Conservation (phyloP, 2,797 vertebrate genomes). For the Cryptoblepharus egeriae region DNA sequence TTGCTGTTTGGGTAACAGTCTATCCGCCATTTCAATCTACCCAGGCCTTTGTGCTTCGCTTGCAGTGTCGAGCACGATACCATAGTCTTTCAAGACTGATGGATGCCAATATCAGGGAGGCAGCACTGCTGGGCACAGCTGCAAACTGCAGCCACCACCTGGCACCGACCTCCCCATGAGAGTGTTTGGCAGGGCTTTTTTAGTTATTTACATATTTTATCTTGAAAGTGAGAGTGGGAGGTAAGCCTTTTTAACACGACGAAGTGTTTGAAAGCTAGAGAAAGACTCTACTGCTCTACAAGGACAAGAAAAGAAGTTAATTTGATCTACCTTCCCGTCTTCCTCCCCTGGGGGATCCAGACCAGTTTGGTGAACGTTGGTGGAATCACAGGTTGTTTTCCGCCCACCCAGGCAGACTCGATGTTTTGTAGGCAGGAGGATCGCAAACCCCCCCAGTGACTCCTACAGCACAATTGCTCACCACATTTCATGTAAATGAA, state of each 20-base stretch:
- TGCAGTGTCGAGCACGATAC: no score
- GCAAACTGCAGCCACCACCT: no score
- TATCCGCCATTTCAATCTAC: no score
- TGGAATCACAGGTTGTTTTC: constrained; percentile 9
- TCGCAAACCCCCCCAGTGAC: constrained; percentile 72
- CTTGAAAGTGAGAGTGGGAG: constrained; percentile 9
- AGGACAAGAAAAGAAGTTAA: not conserved
- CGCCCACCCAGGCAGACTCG: constrained; percentile 60
- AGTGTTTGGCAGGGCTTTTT: rapidly evolving
- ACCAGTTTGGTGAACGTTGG: constrained; percentile 65
- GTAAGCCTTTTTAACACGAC: not conserved
- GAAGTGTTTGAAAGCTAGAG: constrained; percentile 20
- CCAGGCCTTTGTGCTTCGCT: no score
- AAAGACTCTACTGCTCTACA: no score
- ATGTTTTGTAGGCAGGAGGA: constrained; percentile 67
- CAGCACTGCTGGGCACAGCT: no score
- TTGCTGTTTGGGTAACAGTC: no score
- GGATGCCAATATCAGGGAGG: no score
- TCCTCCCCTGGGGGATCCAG: constrained; percentile 46
- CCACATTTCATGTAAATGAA: constrained; percentile 73
- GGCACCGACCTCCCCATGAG: no score
- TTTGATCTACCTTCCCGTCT: constrained; percentile 35
- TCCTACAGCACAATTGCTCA: constrained; percentile 72
- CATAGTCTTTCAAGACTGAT: no score
- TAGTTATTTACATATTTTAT: not conserved